These are phyloP conservation scores for Brachymystax lenok DNA, from an alignment of 2,797 vertebrate genomes.

Conservation along the genomic window DNA sequence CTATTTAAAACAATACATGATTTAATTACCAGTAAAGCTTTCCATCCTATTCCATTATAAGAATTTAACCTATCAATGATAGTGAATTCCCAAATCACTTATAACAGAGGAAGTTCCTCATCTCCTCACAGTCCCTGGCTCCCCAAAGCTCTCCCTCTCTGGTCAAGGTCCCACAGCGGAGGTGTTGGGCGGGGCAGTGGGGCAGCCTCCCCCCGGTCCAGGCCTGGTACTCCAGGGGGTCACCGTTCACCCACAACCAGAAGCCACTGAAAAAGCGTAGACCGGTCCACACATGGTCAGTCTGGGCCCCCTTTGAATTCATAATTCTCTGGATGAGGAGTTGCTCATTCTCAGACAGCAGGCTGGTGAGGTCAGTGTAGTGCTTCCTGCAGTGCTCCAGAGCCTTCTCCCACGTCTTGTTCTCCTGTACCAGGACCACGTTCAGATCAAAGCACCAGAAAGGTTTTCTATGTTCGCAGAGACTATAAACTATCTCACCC, in stretches of 20 bases:
- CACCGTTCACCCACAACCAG: slow-evolving; percentile 31
- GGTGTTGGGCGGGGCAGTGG: background rate
- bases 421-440: slow-evolving; percentile 4
- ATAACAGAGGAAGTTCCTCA: slow-evolving; percentile 17
- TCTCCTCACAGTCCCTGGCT: slow-evolving; percentile 23
- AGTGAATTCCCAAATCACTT: background rate
- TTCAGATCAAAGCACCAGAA: background rate
- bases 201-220: background rate
- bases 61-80: no score
- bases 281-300: slow-evolving; percentile 22
- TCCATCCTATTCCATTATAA: no score
- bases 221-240: background rate
- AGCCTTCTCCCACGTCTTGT: slow-evolving; percentile 30
- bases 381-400: slow-evolving; percentile 13
- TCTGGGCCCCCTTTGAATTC: background rate
- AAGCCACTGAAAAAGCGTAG: slow-evolving; percentile 10
- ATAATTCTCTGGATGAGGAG: background rate
- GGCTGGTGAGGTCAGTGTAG: slow-evolving; percentile 15
- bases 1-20: no score
- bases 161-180: slow-evolving; percentile 13
- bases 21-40: no score
- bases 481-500: background rate
- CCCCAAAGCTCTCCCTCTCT: background rate
- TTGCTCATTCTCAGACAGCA: slow-evolving; percentile 1
- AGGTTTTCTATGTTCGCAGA: fast-evolving